Percentiles rank a stretch among this genome's conserved stretches.
phyloP scores from a whole-genome alignment of 2,888 invertebrate genomes.

The Erebia aethiops region DNA sequence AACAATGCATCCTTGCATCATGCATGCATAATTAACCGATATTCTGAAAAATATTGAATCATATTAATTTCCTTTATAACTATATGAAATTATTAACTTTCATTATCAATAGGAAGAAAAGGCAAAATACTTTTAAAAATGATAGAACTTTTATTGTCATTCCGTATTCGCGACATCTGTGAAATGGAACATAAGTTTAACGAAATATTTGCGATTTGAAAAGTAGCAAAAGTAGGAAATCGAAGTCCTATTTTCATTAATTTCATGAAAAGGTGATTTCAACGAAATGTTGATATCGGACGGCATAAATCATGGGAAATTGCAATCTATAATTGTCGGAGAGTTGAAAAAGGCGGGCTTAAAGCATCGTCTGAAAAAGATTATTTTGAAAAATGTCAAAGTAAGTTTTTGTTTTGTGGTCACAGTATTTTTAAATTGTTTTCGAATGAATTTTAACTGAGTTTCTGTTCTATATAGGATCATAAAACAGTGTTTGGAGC shows the following conservation, averaged over 20 bases:
- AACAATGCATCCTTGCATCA: too few relatives aligned
- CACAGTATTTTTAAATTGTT: not conserved
- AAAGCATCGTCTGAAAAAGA: constrained; percentile 87
- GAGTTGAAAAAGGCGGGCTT: constrained; percentile 87
- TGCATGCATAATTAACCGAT: too few relatives aligned
- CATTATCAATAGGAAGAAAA: not conserved
- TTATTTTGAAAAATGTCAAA: constrained; percentile 80
- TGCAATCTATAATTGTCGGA: constrained; percentile 83
- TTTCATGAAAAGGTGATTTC: constrained; percentile 39
- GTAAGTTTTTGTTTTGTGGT: constrained; percentile 53
- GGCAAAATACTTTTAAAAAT: not conserved
- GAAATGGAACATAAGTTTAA: constrained; percentile 10
- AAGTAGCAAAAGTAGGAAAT: not conserved
- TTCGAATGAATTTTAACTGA: constrained; percentile 1
- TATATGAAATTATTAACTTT: too few relatives aligned
- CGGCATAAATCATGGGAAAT: constrained; percentile 75
- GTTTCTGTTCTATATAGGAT: constrained; percentile 55
- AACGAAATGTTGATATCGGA: constrained; percentile 78
- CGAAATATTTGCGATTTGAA: constrained; percentile 22
- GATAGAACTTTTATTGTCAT: too few relatives aligned
- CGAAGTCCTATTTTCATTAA: not conserved
- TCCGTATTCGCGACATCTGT: not conserved
- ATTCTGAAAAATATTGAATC: too few relatives aligned
- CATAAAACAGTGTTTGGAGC: constrained; percentile 78
- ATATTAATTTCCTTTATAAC: too few relatives aligned